Evolutionary conservation across 2,797 vertebrate species (phyloP), one percentile per base, ranked within the genome.

Genomic region (Setipinna tenuifilis): DNA sequence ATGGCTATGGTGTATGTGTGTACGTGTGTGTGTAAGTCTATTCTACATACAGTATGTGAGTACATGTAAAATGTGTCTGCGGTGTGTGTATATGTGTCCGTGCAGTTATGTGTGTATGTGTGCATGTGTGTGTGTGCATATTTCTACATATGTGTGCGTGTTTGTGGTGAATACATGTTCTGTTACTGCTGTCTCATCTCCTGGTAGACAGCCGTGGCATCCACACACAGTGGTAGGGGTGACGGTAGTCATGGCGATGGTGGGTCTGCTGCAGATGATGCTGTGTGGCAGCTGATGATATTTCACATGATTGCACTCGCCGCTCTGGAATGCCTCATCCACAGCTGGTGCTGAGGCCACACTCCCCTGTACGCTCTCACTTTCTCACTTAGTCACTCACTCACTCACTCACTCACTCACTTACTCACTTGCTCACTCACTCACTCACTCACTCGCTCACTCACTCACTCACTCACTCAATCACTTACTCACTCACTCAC

Each of bases 251-350:
- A 7, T 54, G 71, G 71, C 25, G 28, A 71, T 78, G 31, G 19
- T 78, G 71, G 71, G 44, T 31, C 14, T 41, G 7, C 31, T 78
- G 35, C 5, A 2, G 17, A 35, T 78, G 71, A 19, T 44, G 71
- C 71, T 78, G 19, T 17, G 35, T 44, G 71, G 71, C 71, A 78
- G 71, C 71, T 78, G 71, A 78, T 35, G 71, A 44, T 78, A 44
- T 21, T 21, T 41, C 71, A 78, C 50, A 82, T 57, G 81, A 21
- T 4, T 82, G 81, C 50, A 78, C 71, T 19, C 28, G 14, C 23
- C 12, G 28, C 68, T 41, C 35, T n/a, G 35, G 31, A 21, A 78
- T 44, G 31, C 31, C 35, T 75, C 71, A 44, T 41, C 71, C 35
- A 35, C 71, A 78, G 71, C 71, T 78, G 71, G 31, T 44, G 31